These are phyloP conservation scores for Exephanes ischioxanthus DNA, from an alignment of 2,888 invertebrate genomes.

Conservation along the genomic window DNA sequence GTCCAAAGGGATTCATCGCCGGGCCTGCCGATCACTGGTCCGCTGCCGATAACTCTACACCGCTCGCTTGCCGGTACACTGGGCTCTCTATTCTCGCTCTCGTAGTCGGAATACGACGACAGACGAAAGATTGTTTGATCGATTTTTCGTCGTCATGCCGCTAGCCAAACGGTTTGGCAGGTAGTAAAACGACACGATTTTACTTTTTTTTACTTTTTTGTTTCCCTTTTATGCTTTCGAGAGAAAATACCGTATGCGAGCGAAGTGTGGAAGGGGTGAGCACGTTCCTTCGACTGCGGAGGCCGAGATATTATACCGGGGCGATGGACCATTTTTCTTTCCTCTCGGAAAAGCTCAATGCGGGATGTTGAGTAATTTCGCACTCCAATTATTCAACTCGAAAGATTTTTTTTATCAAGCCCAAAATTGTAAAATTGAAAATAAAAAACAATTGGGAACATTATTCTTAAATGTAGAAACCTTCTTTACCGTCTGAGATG, in stretches of 20 bases:
- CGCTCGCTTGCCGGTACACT: background rate
- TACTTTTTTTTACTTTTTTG: background rate
- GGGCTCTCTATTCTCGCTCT: background rate
- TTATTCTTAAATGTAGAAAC: background rate
- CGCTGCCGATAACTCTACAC: background rate
- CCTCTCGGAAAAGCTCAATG: background rate
- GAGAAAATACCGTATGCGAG: background rate
- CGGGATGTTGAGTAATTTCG: constrained; percentile 17
- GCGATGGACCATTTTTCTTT: constrained; percentile 48
- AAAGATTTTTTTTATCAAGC: constrained; percentile 22
- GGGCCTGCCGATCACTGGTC: background rate
- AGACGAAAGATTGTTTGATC: constrained; percentile 19
- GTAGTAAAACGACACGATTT: background rate
- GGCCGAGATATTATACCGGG: constrained; percentile 4
- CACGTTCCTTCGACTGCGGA: constrained; percentile 12
- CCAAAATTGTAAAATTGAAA: background rate
- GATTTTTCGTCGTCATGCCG: constrained; percentile 19
- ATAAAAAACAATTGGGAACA: background rate
- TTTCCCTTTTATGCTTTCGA: constrained; percentile 8
- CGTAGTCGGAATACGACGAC: constrained; percentile 6
- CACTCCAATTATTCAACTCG: constrained; percentile 30
- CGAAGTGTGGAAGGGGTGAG: background rate
- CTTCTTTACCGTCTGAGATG: background rate
- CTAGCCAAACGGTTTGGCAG: constrained; percentile 1
- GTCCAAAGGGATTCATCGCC: background rate